These are phyloP conservation scores for Hybos culiciformis DNA, from an alignment of 2,888 invertebrate genomes.

Conservation along the genomic window DNA sequence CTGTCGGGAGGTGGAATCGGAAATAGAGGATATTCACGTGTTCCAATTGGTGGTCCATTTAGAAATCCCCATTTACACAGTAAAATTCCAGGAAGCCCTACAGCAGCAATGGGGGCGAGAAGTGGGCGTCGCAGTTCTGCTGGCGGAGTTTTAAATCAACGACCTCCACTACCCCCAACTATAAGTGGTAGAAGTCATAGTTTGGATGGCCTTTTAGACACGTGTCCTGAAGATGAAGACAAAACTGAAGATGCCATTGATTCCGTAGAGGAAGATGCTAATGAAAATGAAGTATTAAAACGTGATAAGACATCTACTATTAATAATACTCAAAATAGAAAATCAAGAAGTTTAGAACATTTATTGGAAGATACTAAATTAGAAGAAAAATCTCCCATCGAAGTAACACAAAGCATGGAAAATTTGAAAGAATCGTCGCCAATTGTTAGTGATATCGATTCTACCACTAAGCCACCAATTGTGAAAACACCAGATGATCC, in stretches of 20 bases:
- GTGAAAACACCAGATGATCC: constrained; percentile 9
- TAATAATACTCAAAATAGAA: constrained; percentile 31
- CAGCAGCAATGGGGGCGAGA: constrained; percentile 20
- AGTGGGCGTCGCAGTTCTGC: constrained; percentile 30
- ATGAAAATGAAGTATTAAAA: constrained; percentile 20
- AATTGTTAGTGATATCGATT: constrained; percentile 13
- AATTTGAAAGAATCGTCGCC: too few relatives aligned
- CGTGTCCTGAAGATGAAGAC: constrained; percentile 13
- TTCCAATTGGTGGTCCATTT: constrained; percentile 27
- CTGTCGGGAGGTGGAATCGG: constrained; percentile 22
- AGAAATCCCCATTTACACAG: constrained; percentile 27
- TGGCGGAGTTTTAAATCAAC: constrained; percentile 27
- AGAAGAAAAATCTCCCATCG: constrained; percentile 21
- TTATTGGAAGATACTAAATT: constrained; percentile 39
- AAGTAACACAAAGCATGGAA: constrained; percentile 34
- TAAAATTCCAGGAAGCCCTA: constrained; percentile 23
- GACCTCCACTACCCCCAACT: constrained; percentile 27
- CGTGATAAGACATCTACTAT: constrained; percentile 22
- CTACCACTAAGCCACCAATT: background rate
- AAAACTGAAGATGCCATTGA: constrained; percentile 4
- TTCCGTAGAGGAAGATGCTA: constrained; percentile 18
- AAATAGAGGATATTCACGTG: constrained; percentile 27
- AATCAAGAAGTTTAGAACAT: constrained; percentile 51
- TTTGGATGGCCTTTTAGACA: constrained; percentile 48
- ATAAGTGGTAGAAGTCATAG: constrained; percentile 42